Evolutionary conservation across 2,888 invertebrate species (phyloP).

Genomic region (Tribolium freemani): DNA sequence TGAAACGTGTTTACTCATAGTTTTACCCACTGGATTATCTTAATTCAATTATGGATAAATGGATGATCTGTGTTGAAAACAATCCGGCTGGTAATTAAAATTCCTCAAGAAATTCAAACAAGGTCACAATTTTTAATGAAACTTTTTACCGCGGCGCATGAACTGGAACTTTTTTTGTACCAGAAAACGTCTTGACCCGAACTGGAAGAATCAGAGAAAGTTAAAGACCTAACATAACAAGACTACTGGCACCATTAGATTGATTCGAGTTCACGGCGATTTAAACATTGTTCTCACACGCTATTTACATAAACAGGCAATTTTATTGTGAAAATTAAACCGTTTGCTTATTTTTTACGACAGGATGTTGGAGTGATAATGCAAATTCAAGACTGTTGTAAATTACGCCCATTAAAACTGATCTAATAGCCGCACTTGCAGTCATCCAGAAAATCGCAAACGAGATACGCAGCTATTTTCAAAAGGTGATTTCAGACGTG

Average conservation of each 20-base stretch:
- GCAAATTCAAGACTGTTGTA: constrained; percentile 16
- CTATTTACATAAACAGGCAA: background rate
- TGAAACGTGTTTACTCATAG: constrained; percentile 18
- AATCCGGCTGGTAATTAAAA: constrained; percentile 15
- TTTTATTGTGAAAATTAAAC: background rate
- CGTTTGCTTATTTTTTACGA: background rate
- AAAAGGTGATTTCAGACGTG: too few species aligned
- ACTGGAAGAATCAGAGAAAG: constrained; percentile 12
- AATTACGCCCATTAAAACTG: constrained; percentile 16
- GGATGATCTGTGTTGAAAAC: constrained; percentile 9
- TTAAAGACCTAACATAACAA: background rate
- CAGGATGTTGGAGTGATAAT: constrained; percentile 23
- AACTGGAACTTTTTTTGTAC: constrained; percentile 13
- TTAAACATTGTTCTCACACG: background rate
- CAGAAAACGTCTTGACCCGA: constrained; percentile 1
- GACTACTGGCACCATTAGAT: constrained; percentile 5
- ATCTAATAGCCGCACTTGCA: constrained; percentile 14
- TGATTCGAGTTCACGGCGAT: background rate
- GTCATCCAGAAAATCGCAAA: constrained; percentile 17
- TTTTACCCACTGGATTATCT: constrained; percentile 13
- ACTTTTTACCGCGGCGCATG: background rate
- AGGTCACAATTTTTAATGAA: constrained; percentile 5
- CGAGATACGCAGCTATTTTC: background rate
- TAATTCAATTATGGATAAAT: constrained; percentile 8
- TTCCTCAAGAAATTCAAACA: constrained; percentile 16